phyloP scores from a whole-genome alignment of 2,797 vertebrate species.

The Pseudochirops cupreus region DNA sequence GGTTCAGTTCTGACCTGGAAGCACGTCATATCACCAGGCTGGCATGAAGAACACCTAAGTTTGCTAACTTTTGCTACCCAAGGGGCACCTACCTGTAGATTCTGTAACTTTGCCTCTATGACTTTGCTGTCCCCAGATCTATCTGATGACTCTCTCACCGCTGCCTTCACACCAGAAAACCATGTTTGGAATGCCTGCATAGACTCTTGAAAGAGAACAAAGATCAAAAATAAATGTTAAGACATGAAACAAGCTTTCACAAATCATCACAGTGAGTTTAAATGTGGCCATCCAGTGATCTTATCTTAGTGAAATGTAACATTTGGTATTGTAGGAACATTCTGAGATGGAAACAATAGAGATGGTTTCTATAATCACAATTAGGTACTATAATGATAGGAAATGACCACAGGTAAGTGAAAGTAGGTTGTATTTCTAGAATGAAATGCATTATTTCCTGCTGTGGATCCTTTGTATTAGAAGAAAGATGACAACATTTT shows the following conservation, averaged over 20 bases:
- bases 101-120: constrained; percentile 94
- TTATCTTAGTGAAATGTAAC: background rate
- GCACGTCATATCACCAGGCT: accelerated
- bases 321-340: constrained; percentile 9
- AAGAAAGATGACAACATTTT: constrained; percentile 8
- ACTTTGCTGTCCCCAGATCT: constrained; percentile 93
- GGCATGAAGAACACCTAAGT: background rate
- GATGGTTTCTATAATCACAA: background rate
- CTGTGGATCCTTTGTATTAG: background rate
- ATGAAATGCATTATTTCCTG: background rate
- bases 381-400: background rate
- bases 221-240: constrained; percentile 46
- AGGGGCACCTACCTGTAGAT: constrained; percentile 91
- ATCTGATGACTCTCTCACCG: constrained; percentile 92
- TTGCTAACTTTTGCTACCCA: accelerated
- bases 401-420: constrained; percentile 1
- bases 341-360: constrained; percentile 19
- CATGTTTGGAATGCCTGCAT: constrained; percentile 95
- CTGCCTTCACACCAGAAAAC: constrained; percentile 91
- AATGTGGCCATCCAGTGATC: background rate
- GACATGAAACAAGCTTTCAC: background rate
- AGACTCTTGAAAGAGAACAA: constrained; percentile 86
- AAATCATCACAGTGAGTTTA: background rate
- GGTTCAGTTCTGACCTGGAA: background rate
- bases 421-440: background rate